Evolutionary conservation across 2,113 vertebrate genomes (phyloP).

Genomic region (Sceloporus undulatus): DNA sequence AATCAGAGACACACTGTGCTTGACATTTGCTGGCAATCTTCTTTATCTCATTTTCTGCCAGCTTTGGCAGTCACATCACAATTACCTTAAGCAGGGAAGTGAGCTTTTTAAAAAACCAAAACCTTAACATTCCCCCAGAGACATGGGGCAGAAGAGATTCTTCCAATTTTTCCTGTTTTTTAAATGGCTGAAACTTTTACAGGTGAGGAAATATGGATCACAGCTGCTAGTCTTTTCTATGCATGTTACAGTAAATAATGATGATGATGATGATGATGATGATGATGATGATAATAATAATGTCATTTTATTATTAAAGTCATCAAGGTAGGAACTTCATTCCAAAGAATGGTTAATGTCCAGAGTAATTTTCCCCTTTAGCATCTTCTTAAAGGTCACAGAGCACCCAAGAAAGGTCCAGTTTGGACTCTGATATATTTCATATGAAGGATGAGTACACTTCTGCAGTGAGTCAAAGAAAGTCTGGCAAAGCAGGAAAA

Average conservation of each 20-base stretch:
- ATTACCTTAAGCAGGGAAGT: constrained; percentile 17
- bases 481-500: background rate
- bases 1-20: background rate
- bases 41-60: constrained; percentile 9
- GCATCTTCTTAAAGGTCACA: constrained; percentile 30
- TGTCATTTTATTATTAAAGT: constrained; percentile 31
- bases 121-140: constrained; percentile 40
- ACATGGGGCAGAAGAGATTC: constrained; percentile 40
- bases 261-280: no score
- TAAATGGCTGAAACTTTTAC: constrained; percentile 34
- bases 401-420: background rate
- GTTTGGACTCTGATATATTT: background rate
- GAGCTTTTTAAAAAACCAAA: constrained; percentile 31
- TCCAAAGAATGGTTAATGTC: constrained; percentile 24
- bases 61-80: constrained; percentile 19
- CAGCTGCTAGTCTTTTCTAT: constrained; percentile 20
- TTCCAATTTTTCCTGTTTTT: constrained; percentile 38
- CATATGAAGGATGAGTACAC: background rate
- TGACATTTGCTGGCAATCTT: constrained; percentile 22
- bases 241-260: constrained; percentile 25
- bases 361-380: constrained; percentile 24
- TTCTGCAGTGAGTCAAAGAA: fast-evolving
- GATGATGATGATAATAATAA: constrained; percentile 24
- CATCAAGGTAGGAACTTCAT: constrained; percentile 45
- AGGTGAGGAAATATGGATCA: constrained; percentile 25